Conservation (phyloP, 2,113 vertebrate genomes). For the Bubo bubo region DNA sequence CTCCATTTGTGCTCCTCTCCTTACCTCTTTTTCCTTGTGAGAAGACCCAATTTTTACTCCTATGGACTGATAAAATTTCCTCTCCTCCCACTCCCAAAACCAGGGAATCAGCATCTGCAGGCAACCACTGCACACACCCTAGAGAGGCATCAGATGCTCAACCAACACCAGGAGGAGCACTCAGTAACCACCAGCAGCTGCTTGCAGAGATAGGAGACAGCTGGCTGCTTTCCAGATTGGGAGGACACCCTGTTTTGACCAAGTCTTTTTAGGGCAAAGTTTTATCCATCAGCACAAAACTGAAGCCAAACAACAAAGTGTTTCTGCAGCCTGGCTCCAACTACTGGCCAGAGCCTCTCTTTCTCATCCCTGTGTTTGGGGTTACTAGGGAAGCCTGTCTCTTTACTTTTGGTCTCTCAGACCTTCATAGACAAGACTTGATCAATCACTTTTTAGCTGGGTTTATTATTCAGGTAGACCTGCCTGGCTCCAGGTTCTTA, state of each 20-base stretch:
- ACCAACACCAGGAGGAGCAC: accelerated
- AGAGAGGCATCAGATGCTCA: background rate
- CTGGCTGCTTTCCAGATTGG: background rate
- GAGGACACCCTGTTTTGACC: background rate
- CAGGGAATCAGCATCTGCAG: background rate
- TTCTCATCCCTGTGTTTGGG: background rate
- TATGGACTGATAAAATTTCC: background rate
- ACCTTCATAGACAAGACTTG: background rate
- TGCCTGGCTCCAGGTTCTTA: background rate
- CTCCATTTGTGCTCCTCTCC: background rate
- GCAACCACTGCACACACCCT: background rate
- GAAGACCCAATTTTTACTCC: background rate
- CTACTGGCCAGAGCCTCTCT: background rate
- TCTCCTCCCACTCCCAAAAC: background rate
- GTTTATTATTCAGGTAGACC: background rate
- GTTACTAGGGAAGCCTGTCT: background rate
- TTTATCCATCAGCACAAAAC: background rate
- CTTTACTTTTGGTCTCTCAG: background rate
- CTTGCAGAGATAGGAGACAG: accelerated
- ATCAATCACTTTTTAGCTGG: background rate
- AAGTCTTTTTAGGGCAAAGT: background rate
- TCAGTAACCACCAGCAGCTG: background rate
- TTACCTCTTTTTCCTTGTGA: background rate
- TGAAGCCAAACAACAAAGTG: background rate
- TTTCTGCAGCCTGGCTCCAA: background rate